Base-by-base conservation (phyloP, 1,140 invertebrate genomes). In the Drosophila kepulauana region DNA sequence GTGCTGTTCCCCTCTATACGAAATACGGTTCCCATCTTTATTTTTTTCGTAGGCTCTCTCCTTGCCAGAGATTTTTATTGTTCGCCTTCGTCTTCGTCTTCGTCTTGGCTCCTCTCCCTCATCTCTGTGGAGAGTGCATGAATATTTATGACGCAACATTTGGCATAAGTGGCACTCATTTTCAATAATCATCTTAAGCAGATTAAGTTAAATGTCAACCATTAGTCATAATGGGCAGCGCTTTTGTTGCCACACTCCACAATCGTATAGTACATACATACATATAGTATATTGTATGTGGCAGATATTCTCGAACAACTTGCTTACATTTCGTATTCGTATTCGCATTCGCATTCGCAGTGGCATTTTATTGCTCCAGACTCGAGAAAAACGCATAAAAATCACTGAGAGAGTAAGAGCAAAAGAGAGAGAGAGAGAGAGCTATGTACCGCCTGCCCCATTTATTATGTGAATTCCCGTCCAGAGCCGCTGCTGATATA, bases 161-260 rank as follows among this genome's bases (percentile, higher is more conserved):
- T 85, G 85, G 85, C 85, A 81, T 89, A 89, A 89, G 85, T 89
- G 85, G 81, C 81, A 89, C 85, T 89, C 85, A 89, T 89, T 89
- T 89, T 89, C 85, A 89, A 89, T 89, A 89, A 89, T 89, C 85
- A 89, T 89, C 85, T 89, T 89, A 89, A 89, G 85, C 85, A 89
- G 85, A 89, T 89, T 89, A 89, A 85, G 85, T 85, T 89, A 89
- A 89, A 89, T 89, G 85, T 89, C 85, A 89, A 89, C 86, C 85
- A 89, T 89, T 89, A 89, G 85, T 89, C 85, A 89, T 89, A 89
- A 89, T 89, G 85, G 85, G 73, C 84, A 82, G 74, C 66, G 81
- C 80, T 80, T 79, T 81, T 64, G 63, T 66, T 77, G 66, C 72
- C 58, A 59, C 35, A 38, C 51, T 56, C 38, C 62, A 65, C 49